Evolutionary conservation across 2,113 vertebrate genomes (phyloP).

Genomic region (Herpetotheres cachinnans): DNA sequence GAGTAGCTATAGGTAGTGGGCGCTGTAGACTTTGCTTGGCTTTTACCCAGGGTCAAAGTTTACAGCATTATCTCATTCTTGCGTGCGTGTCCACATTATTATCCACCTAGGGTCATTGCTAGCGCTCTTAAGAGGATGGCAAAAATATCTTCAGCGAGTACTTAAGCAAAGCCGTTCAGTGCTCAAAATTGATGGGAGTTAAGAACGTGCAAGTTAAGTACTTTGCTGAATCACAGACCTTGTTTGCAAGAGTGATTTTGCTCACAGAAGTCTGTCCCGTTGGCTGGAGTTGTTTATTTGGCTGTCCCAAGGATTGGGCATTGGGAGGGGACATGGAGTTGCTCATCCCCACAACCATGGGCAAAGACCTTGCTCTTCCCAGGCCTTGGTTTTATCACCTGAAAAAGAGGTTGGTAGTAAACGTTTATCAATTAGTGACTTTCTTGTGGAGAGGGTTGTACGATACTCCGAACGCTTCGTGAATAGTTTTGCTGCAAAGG

Average conservation of each 20-base stretch:
- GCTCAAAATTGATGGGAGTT: background rate
- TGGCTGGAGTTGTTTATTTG: background rate
- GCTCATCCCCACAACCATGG: rapidly evolving
- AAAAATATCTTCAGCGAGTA: background rate
- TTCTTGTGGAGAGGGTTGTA: background rate
- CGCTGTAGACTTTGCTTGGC: background rate
- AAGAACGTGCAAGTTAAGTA: background rate
- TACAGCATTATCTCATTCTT: background rate
- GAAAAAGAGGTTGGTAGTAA: background rate
- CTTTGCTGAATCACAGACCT: background rate
- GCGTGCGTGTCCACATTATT: rapidly evolving
- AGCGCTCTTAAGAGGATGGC: background rate
- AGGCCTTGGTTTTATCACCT: background rate
- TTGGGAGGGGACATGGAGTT: background rate
- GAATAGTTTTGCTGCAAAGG: background rate
- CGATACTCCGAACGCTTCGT: background rate
- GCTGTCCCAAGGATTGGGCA: background rate
- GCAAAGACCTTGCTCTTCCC: background rate
- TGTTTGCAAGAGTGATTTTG: background rate
- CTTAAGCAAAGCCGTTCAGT: background rate
- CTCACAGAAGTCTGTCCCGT: rapidly evolving
- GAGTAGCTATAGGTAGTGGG: background rate
- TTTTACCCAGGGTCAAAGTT: background rate
- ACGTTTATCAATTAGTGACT: background rate
- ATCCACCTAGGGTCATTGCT: background rate